A percentile compares a stretch with the other conserved stretches of the same genome.
Evolutionary conservation across 2,888 invertebrate species (phyloP).

Genomic region (Melitaea athalia): DNA sequence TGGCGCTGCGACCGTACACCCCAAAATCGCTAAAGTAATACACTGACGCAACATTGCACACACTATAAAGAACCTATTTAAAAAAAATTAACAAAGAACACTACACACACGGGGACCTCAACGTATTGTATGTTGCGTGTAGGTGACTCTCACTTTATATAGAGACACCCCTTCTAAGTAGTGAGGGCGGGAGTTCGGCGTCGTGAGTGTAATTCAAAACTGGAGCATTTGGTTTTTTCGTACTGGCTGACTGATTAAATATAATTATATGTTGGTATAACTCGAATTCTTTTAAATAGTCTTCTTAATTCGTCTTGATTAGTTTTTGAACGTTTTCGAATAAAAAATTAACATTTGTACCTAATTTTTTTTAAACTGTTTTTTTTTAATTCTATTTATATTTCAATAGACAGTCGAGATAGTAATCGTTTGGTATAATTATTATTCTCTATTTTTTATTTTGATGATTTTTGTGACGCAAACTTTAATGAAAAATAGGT

Average conservation of each 20-base stretch:
- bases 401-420: too few species aligned
- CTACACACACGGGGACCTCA: constrained; percentile 66
- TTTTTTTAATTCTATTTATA: too few species aligned
- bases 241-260: constrained; percentile 17
- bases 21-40: constrained; percentile 65
- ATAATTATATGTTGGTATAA: constrained; percentile 1
- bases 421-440: too few species aligned
- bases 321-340: neutral
- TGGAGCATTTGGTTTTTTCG: constrained; percentile 36
- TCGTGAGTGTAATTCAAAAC: constrained; percentile 38
- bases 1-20: constrained; percentile 64
- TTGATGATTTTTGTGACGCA: too few species aligned
- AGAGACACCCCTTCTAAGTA: constrained; percentile 72
- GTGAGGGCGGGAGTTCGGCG: constrained; percentile 53
- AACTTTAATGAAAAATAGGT: too few species aligned
- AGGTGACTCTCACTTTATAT: constrained; percentile 73
- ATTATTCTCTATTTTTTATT: too few species aligned
- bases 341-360: neutral
- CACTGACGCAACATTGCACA: constrained; percentile 73
- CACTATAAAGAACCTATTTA: constrained; percentile 49
- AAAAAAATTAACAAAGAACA: constrained; percentile 46
- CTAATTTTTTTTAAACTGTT: too few species aligned
- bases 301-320: neutral
- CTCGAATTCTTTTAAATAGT: neutral
- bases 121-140: constrained; percentile 68